A percentile compares a stretch with the other conserved stretches of the same genome.
Conservation (phyloP, 2,888 invertebrate species). For the Drosophila tanythrix region DNA sequence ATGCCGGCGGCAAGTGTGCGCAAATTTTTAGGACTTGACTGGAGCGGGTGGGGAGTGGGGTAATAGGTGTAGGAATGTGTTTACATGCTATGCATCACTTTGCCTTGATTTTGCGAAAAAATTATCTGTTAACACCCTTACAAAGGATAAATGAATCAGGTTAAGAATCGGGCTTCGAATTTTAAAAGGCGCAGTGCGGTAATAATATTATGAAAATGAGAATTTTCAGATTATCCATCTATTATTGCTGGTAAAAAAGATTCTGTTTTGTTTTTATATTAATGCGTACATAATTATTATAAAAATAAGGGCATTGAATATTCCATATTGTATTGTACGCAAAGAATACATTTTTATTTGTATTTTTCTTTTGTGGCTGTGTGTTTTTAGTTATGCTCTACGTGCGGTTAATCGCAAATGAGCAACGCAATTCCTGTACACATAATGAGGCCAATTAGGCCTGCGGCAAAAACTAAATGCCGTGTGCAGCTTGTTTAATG, state of each 20-base stretch:
- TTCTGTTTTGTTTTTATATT: background rate
- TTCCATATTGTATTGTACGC: constrained; percentile 9
- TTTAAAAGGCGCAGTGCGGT: background rate
- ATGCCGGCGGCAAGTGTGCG: constrained; percentile 61
- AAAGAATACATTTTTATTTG: constrained; percentile 9
- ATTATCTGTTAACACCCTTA: constrained; percentile 15
- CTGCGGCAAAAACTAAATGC: constrained; percentile 75
- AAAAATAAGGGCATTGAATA: constrained; percentile 15
- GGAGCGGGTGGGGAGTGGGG: background rate
- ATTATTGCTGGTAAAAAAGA: background rate
- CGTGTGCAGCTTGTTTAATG: constrained; percentile 75
- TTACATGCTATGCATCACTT: constrained; percentile 37
- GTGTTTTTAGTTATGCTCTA: constrained; percentile 58
- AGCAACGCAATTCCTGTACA: constrained; percentile 60
- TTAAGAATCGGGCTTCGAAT: background rate
- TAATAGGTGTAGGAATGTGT: background rate
- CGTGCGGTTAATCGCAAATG: constrained; percentile 76
- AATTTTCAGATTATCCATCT: background rate
- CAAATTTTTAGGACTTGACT: constrained; percentile 25
- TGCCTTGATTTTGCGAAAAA: constrained; percentile 43
- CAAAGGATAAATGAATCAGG: background rate
- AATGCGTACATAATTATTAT: background rate
- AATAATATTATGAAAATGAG: background rate
- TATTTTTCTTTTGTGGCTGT: constrained; percentile 10
- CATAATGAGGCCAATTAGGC: constrained; percentile 79